Evolutionary conservation across 2,797 vertebrate species (phyloP).

Genomic region (Macropodus opercularis): DNA sequence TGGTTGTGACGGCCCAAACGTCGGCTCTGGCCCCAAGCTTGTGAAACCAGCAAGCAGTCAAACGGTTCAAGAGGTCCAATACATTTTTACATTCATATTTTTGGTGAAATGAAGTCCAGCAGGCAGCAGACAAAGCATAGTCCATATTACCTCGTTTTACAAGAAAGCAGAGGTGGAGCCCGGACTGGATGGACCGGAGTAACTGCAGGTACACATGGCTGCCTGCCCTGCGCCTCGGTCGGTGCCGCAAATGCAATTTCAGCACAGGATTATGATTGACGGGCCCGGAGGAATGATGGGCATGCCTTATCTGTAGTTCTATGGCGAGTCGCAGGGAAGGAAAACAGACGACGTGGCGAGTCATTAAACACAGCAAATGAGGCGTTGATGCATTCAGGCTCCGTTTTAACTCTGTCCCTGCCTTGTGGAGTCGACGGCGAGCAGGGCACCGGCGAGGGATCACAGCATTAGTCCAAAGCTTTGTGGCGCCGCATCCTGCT

Average conservation of each 20-base stretch:
- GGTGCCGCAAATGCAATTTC: no score
- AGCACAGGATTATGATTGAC: conserved; percentile 68
- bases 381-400: conserved; percentile 63
- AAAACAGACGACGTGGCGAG: conserved; percentile 34
- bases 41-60: neutral
- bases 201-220: conserved; percentile 21
- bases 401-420: conserved; percentile 48
- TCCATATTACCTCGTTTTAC: conserved; percentile 24
- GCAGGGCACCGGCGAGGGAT: conserved; percentile 65
- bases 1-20: no score
- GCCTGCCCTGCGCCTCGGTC: no score
- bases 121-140: neutral
- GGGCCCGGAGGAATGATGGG: conserved; percentile 51
- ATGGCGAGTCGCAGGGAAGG: conserved; percentile 15
- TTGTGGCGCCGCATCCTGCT: conserved; percentile 59
- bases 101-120: neutral
- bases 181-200: conserved; percentile 10
- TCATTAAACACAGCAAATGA: conserved; percentile 68
- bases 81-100: neutral
- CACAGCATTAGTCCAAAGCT: conserved; percentile 72
- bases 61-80: neutral
- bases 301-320: conserved; percentile 65
- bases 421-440: conserved; percentile 38
- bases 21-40: no score
- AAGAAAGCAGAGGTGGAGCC: conserved; percentile 2